These are phyloP conservation scores for Caenorhabditis virilis DNA, from an alignment of 2,888 invertebrate species.

Conservation along the genomic window DNA sequence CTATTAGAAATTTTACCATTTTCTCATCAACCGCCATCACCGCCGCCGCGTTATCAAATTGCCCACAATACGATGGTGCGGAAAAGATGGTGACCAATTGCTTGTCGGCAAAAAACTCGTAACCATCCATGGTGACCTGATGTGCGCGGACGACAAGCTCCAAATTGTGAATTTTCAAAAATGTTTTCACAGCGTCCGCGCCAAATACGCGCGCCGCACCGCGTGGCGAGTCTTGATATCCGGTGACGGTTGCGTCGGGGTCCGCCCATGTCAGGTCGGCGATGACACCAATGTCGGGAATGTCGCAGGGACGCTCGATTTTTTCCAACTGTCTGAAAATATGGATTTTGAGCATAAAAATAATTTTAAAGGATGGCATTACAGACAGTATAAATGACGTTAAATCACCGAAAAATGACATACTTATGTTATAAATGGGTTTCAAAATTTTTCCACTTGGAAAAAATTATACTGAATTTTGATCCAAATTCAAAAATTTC, in stretches of 20 bases:
- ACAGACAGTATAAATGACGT: too few species aligned
- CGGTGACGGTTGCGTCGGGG: slow-evolving; percentile 39
- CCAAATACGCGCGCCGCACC: slow-evolving; percentile 56
- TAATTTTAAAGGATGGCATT: not conserved
- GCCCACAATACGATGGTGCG: slow-evolving; percentile 47
- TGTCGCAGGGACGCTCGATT: slow-evolving; percentile 74
- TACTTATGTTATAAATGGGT: too few species aligned
- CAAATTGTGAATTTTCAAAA: slow-evolving; percentile 47
- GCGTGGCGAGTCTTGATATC: slow-evolving; percentile 48
- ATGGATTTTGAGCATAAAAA: not conserved
- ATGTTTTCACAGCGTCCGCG: slow-evolving; percentile 43
- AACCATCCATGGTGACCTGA: slow-evolving; percentile 73
- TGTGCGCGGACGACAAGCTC: slow-evolving; percentile 62
- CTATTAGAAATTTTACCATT: slow-evolving; percentile 9
- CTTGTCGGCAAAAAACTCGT: slow-evolving; percentile 72
- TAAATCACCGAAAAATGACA: too few species aligned
- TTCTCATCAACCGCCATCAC: slow-evolving; percentile 58
- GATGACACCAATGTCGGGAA: slow-evolving; percentile 72
- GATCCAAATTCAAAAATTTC: too few species aligned
- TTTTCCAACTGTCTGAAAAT: slow-evolving; percentile 70
- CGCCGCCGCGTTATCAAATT: slow-evolving; percentile 59
- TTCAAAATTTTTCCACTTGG: too few species aligned
- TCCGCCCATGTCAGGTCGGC: slow-evolving; percentile 71
- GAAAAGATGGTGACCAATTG: slow-evolving; percentile 50
- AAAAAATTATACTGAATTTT: too few species aligned